Base-by-base conservation (phyloP, 2,797 vertebrate species). In the Eospalax fontanierii region DNA sequence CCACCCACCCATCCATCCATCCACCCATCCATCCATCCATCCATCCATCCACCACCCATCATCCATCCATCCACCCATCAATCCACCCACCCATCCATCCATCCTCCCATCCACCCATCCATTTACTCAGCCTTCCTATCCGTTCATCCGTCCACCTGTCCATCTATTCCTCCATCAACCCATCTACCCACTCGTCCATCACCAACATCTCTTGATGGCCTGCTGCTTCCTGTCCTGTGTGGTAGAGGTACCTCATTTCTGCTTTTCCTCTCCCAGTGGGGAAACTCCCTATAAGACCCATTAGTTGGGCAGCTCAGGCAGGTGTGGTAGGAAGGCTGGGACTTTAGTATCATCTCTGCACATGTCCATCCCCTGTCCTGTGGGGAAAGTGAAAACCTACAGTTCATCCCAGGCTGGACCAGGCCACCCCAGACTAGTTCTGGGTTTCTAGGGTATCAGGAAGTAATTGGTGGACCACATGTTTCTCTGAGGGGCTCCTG, bases 311-410 rank as follows among this genome's bases (percentile, higher is more conserved):
- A 46, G 33, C 46, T 66, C 46, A 26, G 26, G 22, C 22, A 68
- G 61, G n/a, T 22, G n/a, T 18, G 3, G 24, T 21, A 22, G 15
- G 6, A 74, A 35, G 70, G 70, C 21, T 73, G 2, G 35, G 70
- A 38, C 73, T 19, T 15, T 40, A 63, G 59, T 22, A n/a, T 30
- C 2, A 15, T 35, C 61, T 33, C 28, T 59, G 24, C 40, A 18
- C 19, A 28, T 14, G 50, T 33, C 50, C 19, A 14, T 5, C 46
- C 28, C 22, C 50, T 79, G 18, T 28, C 43, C 14, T 0, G 0
- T 8, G 66, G 68, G 35, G 59, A 61, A 81, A 66, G 74, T 40
- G 28, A 35, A 81, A 93, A 35, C 33, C 38, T 46, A 46, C 0
- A 14, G 19, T 82, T 65, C 16, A 40, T 24, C 78, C 73, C 71